Evolutionary conservation across 2,797 vertebrate species (phyloP).

Genomic region (Poecilia wingei): DNA sequence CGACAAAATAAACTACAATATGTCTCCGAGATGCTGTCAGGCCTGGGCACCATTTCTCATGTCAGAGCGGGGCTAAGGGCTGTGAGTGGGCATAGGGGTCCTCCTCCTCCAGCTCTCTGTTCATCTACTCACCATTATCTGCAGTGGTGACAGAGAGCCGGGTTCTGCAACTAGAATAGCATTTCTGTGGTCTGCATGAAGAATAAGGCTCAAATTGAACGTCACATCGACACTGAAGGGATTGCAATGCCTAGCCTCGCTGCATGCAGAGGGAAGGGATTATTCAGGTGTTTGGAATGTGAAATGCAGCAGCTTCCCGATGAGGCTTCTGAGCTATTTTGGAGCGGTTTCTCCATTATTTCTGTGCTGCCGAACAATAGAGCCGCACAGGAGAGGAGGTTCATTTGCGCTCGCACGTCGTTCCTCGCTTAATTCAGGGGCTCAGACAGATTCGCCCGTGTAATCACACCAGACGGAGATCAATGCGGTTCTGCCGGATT

Average conservation of each 20-base stretch:
- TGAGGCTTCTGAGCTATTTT: conserved; percentile 18
- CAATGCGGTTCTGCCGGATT: conserved; percentile 75
- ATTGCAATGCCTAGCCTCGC: conserved; percentile 56
- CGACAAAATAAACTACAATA: conserved; percentile 83
- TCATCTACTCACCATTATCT: conserved; percentile 79
- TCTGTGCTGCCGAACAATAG: conserved; percentile 28
- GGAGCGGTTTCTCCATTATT: conserved; percentile 17
- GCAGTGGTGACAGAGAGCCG: conserved; percentile 75
- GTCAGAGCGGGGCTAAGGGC: conserved; percentile 70
- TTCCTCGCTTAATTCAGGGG: conserved; percentile 61
- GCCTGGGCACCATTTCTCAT: conserved; percentile 79
- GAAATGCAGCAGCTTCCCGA: conserved; percentile 35
- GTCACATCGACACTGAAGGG: conserved; percentile 61
- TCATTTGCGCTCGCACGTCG: conserved; percentile 30
- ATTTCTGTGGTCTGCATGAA: conserved; percentile 75
- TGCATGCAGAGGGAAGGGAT: conserved; percentile 46
- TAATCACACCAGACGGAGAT: conserved; percentile 76
- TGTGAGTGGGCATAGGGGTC: conserved; percentile 73
- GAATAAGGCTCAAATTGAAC: conserved; percentile 75
- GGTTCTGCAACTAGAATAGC: conserved; percentile 78
- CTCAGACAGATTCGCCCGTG: conserved; percentile 59
- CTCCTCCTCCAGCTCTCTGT: conserved; percentile 76
- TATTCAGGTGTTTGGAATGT: conserved; percentile 60
- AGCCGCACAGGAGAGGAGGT: conserved; percentile 18
- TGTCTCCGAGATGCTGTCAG: conserved; percentile 82